A percentile compares a stretch with the other conserved stretches of the same genome.
These are phyloP conservation scores for Copidosoma floridanum DNA, from an alignment of 1,140 invertebrate genomes.

Conservation along the genomic window DNA sequence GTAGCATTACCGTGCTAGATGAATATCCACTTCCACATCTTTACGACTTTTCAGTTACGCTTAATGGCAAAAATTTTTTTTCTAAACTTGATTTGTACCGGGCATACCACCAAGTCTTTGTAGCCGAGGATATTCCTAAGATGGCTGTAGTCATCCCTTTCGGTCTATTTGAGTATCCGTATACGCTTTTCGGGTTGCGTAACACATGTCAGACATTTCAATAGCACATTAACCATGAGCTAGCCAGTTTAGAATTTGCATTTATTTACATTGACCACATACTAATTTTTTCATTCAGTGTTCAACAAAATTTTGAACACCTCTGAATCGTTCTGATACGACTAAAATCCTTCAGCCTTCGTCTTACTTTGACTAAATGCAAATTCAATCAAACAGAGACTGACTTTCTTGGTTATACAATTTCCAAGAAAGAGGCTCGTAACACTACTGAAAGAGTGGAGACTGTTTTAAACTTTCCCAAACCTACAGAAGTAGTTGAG, in stretches of 20 bases:
- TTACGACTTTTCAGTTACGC: background rate
- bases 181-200: background rate
- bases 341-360: background rate
- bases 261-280: too few species aligned
- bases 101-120: background rate
- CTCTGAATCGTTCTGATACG: too few species aligned
- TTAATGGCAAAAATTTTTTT: background rate
- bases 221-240: too few species aligned
- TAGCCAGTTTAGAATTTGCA: too few species aligned
- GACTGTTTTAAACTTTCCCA: background rate
- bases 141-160: background rate
- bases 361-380: background rate
- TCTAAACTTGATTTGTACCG: background rate
- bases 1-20: background rate
- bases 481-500: background rate
- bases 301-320: too few species aligned
- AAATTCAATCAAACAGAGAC: background rate
- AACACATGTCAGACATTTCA: too few species aligned
- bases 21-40: background rate
- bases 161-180: too few species aligned
- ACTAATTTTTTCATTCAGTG: too few species aligned
- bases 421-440: too few species aligned
- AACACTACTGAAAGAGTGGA: background rate
- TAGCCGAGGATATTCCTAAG: background rate
- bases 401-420: too few species aligned